Base-by-base conservation (phyloP, 2,113 vertebrate species). In the Melanerpes formicivorus region DNA sequence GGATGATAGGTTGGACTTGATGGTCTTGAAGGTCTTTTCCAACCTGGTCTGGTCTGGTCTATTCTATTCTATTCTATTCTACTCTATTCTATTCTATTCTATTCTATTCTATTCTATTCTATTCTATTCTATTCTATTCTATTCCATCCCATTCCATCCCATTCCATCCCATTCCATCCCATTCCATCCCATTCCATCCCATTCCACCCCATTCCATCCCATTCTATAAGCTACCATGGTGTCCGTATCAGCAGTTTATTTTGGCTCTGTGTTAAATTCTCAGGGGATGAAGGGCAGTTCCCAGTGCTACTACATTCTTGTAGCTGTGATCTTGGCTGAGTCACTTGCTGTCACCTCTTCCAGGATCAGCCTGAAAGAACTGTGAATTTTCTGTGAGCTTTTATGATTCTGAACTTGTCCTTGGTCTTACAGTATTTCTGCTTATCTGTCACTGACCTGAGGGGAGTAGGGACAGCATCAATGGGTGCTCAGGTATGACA, bases 401-500 rank as follows among this genome's bases (percentile, higher is more conserved):
- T 64, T 85, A n/a, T 74, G 56, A 74, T 82, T 87, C 37, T 62
- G 54, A 87, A 77, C n/a, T 48, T 85, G 84, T 78, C 81, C 84
- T 93, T 91, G 52, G 25, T 85, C 52, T 90, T 73, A 70, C 32
- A 59, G 44, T 48, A 70, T 84, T 93, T 87, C 34, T 90, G 78
- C 81, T 95, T 87, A 80, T 87, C 84, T 90, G 64, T 92, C 81
- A 73, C 55, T 90, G 87, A 94, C 42, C 37, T 6, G 6, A 86
- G 74, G 74, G 40, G 80, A 88, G 63, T 79, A 66, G 76, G 90
- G 64, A 80, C 66, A 26, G 34, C 71, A 73, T 77, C 90, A 77
- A 5, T 87, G 64, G 70, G 59, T 93, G 71, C 75, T 84, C 59
- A 77, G 64, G 60, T 94, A 85, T 92, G 91, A 94, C 86, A 94